Evolutionary conservation across 2,797 vertebrate genomes (phyloP).

Genomic region (Gouania willdenowi): DNA sequence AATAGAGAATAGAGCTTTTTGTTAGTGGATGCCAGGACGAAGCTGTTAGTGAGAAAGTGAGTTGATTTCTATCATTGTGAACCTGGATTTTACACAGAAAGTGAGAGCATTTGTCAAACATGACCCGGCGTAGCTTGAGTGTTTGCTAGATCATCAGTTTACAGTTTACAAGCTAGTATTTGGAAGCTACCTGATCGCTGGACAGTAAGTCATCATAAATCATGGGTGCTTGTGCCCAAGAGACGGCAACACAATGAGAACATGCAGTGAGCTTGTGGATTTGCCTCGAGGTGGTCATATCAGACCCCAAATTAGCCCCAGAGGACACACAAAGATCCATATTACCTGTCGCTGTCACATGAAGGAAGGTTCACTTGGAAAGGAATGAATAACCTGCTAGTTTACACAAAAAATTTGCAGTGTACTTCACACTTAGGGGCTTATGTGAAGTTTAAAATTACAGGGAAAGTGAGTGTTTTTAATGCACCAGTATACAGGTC

Average conservation of each 20-base stretch:
- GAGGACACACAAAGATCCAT: constrained; percentile 40
- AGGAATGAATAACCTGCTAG: constrained; percentile 53
- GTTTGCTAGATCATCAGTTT: too few relatives aligned
- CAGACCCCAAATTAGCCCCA: constrained; percentile 53
- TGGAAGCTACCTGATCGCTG: constrained; percentile 37
- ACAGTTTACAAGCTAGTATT: constrained; percentile 8
- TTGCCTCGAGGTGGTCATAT: constrained; percentile 61
- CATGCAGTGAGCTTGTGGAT: constrained; percentile 52
- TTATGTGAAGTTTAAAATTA: constrained; percentile 18
- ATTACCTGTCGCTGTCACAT: constrained; percentile 49
- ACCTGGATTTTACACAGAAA: too few relatives aligned
- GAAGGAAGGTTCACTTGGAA: constrained; percentile 58
- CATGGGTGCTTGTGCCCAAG: constrained; percentile 31
- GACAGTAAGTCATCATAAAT: constrained; percentile 44
- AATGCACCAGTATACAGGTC: too few relatives aligned
- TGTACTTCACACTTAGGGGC: constrained; percentile 34
- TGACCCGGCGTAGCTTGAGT: too few relatives aligned
- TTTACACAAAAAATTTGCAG: constrained; percentile 35
- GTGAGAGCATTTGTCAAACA: too few relatives aligned
- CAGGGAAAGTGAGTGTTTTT: constrained; percentile 7
- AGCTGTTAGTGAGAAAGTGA: too few relatives aligned
- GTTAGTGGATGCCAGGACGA: neutral
- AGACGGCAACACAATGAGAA: constrained; percentile 45
- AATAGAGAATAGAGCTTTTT: neutral
- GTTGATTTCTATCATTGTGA: too few relatives aligned